phyloP scores from a whole-genome alignment of 1,140 invertebrate species.

The Drosophila guanche region DNA sequence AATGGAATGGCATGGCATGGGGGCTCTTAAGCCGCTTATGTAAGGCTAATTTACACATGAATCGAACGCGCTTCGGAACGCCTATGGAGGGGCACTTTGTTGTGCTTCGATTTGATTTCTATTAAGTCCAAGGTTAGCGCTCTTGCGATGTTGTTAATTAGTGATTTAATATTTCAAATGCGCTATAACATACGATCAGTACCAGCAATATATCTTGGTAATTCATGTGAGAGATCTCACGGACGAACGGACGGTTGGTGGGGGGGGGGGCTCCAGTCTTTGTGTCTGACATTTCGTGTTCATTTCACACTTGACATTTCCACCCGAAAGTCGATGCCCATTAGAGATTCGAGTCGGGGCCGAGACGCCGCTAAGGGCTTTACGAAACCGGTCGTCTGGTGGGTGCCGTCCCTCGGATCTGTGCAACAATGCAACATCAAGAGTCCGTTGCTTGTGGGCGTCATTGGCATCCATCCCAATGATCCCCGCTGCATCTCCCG shows the following conservation, averaged over 20 bases:
- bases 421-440: constrained; percentile 25
- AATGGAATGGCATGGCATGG: too few species aligned
- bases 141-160: constrained; percentile 69
- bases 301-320: constrained; percentile 75
- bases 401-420: background rate
- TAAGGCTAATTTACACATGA: constrained; percentile 81
- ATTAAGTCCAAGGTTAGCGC: constrained; percentile 79
- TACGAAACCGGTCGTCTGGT: constrained; percentile 43
- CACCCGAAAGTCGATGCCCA: constrained; percentile 29
- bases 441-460: constrained; percentile 46
- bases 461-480: constrained; percentile 10
- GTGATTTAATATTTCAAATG: constrained; percentile 70
- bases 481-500: too few species aligned
- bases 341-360: constrained; percentile 24
- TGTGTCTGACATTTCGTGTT: constrained; percentile 62
- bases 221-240: too few species aligned
- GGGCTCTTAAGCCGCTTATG: constrained; percentile 70
- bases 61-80: constrained; percentile 54
- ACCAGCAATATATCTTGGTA: too few species aligned
- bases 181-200: constrained; percentile 9
- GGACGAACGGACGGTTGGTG: background rate
- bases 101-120: constrained; percentile 75
- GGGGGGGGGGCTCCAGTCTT: constrained; percentile 12
- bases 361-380: constrained; percentile 44
- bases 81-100: constrained; percentile 59